Percentiles rank a stretch among this genome's conserved stretches.
Evolutionary conservation across 1,140 invertebrate genomes (phyloP).

Genomic region (Drosophila saltans): DNA sequence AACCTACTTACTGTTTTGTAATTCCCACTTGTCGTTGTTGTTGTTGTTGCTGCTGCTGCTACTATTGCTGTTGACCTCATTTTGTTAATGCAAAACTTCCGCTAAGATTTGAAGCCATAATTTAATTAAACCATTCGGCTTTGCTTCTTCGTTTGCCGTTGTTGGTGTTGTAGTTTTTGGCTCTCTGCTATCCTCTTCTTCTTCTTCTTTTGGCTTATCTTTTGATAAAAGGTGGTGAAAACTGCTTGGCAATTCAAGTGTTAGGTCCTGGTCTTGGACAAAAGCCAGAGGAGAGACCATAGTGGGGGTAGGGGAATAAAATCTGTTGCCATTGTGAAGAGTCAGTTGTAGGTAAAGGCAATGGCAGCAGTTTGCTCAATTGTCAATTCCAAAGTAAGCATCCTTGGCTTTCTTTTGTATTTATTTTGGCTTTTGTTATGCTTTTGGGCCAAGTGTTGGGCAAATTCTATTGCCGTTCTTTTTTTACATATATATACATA

Average conservation of each 20-base stretch:
- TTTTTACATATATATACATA: neutral
- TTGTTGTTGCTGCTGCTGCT: slow-evolving; percentile 51
- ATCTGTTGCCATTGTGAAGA: slow-evolving; percentile 13
- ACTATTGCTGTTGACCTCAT: slow-evolving; percentile 60
- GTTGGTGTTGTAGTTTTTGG: neutral
- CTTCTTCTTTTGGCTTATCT: neutral
- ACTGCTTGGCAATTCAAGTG: slow-evolving; percentile 13
- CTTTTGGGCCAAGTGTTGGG: slow-evolving; percentile 35
- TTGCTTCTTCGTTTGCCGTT: slow-evolving; percentile 11
- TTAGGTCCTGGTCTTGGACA: neutral
- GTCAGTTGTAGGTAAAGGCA: neutral
- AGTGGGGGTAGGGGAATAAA: slow-evolving; percentile 7
- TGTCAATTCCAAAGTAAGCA: slow-evolving; percentile 17
- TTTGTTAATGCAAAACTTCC: slow-evolving; percentile 25
- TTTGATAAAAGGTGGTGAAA: slow-evolving; percentile 10
- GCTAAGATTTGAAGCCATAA: slow-evolving; percentile 41
- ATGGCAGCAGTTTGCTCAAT: slow-evolving; percentile 1
- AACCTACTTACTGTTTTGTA: neutral
- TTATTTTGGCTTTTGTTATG: slow-evolving; percentile 15
- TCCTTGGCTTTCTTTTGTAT: slow-evolving; percentile 42
- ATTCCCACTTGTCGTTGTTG: neutral
- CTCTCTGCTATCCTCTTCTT: neutral
- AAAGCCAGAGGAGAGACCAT: slow-evolving; percentile 4
- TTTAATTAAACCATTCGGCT: slow-evolving; percentile 67
- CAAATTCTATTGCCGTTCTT: slow-evolving; percentile 46